Conservation (phyloP, 2,113 vertebrate species). For the Corapipo altera region DNA sequence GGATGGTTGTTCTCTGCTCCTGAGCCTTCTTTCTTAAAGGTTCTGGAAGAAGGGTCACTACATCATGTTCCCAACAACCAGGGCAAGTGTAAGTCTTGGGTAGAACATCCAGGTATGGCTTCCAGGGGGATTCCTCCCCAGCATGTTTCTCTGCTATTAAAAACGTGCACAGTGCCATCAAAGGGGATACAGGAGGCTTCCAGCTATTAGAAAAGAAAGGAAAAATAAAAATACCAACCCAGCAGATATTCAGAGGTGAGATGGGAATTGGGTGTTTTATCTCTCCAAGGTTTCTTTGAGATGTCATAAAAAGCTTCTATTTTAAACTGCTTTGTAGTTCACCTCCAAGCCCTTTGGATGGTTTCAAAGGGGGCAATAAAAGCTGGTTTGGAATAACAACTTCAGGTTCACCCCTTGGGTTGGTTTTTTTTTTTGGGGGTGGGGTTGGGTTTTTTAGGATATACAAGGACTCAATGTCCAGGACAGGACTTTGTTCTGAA, state of each 20-base stretch:
- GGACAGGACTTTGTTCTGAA: not conserved
- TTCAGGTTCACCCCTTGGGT: not conserved
- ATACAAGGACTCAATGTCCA: not conserved
- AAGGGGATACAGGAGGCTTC: constrained; percentile 79
- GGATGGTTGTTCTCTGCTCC: constrained; percentile 76
- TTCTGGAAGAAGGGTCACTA: constrained; percentile 75
- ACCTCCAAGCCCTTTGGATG: not conserved
- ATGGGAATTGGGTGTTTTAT: not conserved
- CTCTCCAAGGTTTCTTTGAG: not conserved
- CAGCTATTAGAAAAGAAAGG: constrained; percentile 58
- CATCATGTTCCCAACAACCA: constrained; percentile 72
- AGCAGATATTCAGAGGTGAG: not conserved
- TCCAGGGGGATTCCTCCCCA: constrained; percentile 82
- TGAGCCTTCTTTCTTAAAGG: constrained; percentile 68
- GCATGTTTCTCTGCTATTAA: constrained; percentile 84
- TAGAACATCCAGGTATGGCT: constrained; percentile 85
- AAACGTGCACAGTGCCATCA: constrained; percentile 87
- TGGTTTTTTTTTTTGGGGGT: not conserved
- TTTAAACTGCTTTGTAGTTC: constrained; percentile 1
- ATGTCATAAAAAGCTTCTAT: not conserved
- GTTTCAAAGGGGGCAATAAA: constrained; percentile 18
- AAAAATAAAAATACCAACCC: not conserved
- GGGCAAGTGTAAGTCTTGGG: constrained; percentile 85
- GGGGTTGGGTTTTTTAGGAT: not conserved
- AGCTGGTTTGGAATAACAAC: not conserved